Percentiles rank a stretch among this genome's conserved stretches.
Evolutionary conservation across 2,113 vertebrate genomes (phyloP).

Genomic region (Zosterops lateralis): DNA sequence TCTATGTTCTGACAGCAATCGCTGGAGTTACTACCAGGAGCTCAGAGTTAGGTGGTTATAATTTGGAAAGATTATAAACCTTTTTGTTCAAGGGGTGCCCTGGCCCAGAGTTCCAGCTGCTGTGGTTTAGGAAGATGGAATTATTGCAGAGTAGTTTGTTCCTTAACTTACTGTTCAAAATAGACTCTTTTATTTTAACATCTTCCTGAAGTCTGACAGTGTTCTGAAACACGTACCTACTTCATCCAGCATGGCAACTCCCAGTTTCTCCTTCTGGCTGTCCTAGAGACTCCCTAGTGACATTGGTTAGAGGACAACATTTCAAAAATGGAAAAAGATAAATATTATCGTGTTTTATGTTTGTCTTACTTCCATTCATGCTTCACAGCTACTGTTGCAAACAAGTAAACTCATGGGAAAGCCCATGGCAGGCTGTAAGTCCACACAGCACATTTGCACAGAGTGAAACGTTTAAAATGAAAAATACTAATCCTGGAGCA

Average conservation of each 20-base stretch:
- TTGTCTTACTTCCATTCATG: neutral
- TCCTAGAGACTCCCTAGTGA: neutral
- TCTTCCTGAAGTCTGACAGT: neutral
- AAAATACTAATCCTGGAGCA: neutral
- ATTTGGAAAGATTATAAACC: neutral
- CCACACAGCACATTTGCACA: neutral
- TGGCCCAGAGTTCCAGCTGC: neutral
- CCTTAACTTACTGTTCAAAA: neutral
- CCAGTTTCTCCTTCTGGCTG: neutral
- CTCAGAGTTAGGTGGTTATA: neutral
- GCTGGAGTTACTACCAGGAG: neutral
- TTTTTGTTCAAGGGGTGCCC: neutral
- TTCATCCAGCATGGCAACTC: neutral
- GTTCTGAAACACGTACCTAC: neutral
- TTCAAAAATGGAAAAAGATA: neutral
- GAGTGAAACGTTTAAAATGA: neutral
- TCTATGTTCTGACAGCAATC: neutral
- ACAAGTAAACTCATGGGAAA: neutral
- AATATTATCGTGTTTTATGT: slow-evolving; percentile 8
- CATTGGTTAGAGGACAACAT: neutral
- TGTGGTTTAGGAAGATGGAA: neutral
- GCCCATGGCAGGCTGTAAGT: neutral
- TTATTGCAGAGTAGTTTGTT: neutral
- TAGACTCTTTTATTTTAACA: neutral
- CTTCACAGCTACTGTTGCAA: neutral